Base-by-base conservation (phyloP, 1,140 invertebrate genomes). In the Drosophila parvula region DNA sequence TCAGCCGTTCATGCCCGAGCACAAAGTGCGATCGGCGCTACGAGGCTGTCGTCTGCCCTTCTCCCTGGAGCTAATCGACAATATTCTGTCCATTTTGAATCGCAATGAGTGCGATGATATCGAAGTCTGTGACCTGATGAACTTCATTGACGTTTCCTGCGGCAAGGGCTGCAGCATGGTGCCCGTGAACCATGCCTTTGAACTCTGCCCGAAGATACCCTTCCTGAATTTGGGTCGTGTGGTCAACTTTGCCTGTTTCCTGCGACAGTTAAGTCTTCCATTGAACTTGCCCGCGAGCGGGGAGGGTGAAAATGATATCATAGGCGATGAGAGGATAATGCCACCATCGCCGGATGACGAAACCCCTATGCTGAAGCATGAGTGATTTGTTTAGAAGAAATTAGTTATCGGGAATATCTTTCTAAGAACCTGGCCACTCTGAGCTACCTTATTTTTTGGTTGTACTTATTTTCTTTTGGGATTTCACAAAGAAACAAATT, bases 41-140 rank as follows among this genome's bases (percentile, higher is more conserved):
- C 93, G 94, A 14, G 95, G 94, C 4, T 94, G 94, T 57, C 93
- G 94, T 38, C 78, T 97, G 36, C 96, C 96, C 0, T 91, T 96
- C 4, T 94, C 94, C 50, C 73, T 92, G 3, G 94, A 95, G 62
- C 92, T 97, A 0, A 92, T 96, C 60, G 94, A 95, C 71, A 94
- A 94, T 47, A 94, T 96, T 91, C 86, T 96, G 12, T 92, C 94
- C 79, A 94, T 95, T 7, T 60, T 94, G 9, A 88, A 91, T 22
- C 95, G 94, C 79, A 94, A 95, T 68, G 93, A 95, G n/a, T 92
- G 95, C 32, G 94, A 94, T 40, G 93, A 95, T 61, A 93, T 96
- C 11, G 91, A 92, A 61, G 71, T 92, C 0, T 88, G 81, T 11
- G 91, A 92, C 44, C 78, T 92, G 11, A 69, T 92, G 58, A 82